Evolutionary conservation across 2,797 vertebrate species (phyloP).

Genomic region (Neostethus bicornis): DNA sequence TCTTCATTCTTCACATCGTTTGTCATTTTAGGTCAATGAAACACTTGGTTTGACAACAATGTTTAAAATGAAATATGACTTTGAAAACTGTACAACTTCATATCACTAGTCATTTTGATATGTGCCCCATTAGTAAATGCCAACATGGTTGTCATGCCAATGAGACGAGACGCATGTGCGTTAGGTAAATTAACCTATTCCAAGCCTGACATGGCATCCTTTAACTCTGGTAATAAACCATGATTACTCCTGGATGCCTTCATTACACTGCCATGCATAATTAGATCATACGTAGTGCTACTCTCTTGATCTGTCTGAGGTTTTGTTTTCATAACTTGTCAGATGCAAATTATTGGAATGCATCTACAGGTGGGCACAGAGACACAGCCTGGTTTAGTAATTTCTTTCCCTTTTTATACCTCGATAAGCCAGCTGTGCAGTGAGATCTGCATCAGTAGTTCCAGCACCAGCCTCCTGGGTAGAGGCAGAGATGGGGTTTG

Average conservation of each 20-base stretch:
- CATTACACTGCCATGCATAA: slow-evolving; percentile 28
- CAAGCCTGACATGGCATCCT: slow-evolving; percentile 18
- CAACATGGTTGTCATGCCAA: slow-evolving; percentile 23
- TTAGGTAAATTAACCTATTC: slow-evolving; percentile 2
- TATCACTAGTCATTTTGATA: slow-evolving; percentile 1
- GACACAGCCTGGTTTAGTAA: not conserved
- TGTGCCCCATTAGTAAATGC: not conserved
- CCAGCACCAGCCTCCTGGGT: slow-evolving; percentile 25
- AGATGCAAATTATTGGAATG: slow-evolving; percentile 13
- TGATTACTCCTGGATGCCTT: slow-evolving; percentile 30
- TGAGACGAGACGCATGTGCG: slow-evolving; percentile 21
- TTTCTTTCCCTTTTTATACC: slow-evolving; percentile 14
- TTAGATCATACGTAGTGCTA: slow-evolving; percentile 20
- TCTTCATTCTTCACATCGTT: not conserved
- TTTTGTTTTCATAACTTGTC: slow-evolving; percentile 1
- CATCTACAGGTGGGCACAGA: not conserved
- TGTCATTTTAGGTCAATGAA: not conserved
- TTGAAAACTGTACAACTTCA: not conserved
- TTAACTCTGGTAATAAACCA: slow-evolving; percentile 27
- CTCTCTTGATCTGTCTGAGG: slow-evolving; percentile 19
- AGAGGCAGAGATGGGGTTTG: not conserved
- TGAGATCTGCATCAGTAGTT: slow-evolving; percentile 40
- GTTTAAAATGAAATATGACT: not conserved
- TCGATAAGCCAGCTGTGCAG: slow-evolving; percentile 24
- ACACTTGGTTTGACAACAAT: not conserved